Base-by-base conservation (phyloP, 2,113 vertebrate genomes). In the Thalassarche chlororhynchos region DNA sequence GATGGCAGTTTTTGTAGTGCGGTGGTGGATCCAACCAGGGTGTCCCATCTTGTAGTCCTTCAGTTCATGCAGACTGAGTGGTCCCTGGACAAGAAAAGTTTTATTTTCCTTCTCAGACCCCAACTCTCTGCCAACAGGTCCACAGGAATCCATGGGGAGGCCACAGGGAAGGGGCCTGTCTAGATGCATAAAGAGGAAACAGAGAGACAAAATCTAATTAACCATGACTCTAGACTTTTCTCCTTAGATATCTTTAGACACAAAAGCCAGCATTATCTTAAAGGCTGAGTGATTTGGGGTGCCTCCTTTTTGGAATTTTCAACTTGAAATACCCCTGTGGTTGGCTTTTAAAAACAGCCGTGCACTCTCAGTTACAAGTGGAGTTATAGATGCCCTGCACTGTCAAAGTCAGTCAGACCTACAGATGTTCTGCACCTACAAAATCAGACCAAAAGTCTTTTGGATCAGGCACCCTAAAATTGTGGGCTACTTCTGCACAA, bases 381-480 rank as follows among this genome's bases (percentile, higher is more conserved):
- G 23, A 69, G 21, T 36, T 81, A 57, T 11, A 44, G 61, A 46
- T 49, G 24, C 57, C 89, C 38, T 26, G n/a, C 0, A 0, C 28
- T 64, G 12, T 28, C 29, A 69, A 31, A 36, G n/a, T 42, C 51
- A n/a, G 12, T 28, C 0, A 2, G 49, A 61, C 28, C 44, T 62
- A 14, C 17, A 51, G 29, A 25, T 64, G 21, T 47, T 46, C 18
- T 70, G 31, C 34, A 68, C 47, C 78, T 38, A 51, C 17, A 77
- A 75, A 85, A 71, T 71, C 52, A 72, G n/a, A 34, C 20, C 25
- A 31, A 74, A 58, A 65, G 5, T 3, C 34, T 52, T 62, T 72
- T 69, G 12, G 8, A 38, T 80, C 13, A 60, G 16, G 26, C 11
- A 40, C 24, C 25, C 40, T 64, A 85, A 94, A 94, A 66, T 49